phyloP scores from a whole-genome alignment of 2,888 invertebrate species.

The Alloplasta piceator region DNA sequence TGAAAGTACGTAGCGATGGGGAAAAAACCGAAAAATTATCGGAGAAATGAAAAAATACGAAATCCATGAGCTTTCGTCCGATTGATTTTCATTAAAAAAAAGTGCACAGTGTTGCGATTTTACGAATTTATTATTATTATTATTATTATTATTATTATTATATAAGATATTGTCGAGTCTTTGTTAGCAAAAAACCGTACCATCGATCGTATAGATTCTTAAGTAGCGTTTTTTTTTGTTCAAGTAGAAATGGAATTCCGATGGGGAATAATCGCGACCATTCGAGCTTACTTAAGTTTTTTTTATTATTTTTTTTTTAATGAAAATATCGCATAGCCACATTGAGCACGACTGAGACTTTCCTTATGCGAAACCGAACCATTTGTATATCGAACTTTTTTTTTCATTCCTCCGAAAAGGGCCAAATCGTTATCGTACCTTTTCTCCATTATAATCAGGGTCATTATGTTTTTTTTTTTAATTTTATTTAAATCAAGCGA shows the following conservation, averaged over 20 bases:
- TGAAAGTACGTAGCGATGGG: slow-evolving; percentile 7
- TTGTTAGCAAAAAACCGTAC: slow-evolving; percentile 45
- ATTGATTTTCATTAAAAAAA: slow-evolving; percentile 17
- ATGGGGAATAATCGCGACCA: slow-evolving; percentile 20
- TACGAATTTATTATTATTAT: slow-evolving; percentile 57
- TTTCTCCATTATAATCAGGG: slow-evolving; percentile 38
- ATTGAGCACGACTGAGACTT: slow-evolving; percentile 49
- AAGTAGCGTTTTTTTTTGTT: slow-evolving; percentile 36
- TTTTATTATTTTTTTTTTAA: slow-evolving; percentile 28
- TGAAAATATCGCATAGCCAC: slow-evolving; percentile 21
- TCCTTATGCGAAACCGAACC: slow-evolving; percentile 45
- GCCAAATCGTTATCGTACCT: slow-evolving; percentile 56
- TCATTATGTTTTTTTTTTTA: slow-evolving; percentile 33
- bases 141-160: too few relatives aligned
- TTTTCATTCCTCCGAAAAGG: slow-evolving; percentile 65
- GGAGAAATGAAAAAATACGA: neutral
- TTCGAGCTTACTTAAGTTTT: slow-evolving; percentile 18
- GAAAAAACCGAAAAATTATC: neutral
- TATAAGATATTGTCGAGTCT: slow-evolving; percentile 21
- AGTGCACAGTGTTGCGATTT: slow-evolving; percentile 59
- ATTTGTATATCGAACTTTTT: slow-evolving; percentile 54
- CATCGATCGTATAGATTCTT: slow-evolving; percentile 56
- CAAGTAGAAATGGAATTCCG: slow-evolving; percentile 42
- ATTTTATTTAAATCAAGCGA: slow-evolving; percentile 21
- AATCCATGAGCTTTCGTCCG: neutral